Conservation (phyloP, 2,113 vertebrate genomes). For the Cepphus grylle region DNA sequence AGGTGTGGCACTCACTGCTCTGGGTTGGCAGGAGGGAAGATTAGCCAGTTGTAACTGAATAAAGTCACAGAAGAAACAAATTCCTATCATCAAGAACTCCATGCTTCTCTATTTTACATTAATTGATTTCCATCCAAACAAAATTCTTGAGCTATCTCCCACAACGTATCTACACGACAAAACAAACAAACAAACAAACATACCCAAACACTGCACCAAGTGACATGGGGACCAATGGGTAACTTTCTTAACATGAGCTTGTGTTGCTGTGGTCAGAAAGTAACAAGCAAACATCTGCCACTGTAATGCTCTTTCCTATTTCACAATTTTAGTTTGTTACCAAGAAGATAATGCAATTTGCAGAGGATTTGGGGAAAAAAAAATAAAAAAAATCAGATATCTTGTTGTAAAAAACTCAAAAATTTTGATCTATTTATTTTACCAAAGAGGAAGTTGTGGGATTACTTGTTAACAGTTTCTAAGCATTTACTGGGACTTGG, state of each 20-base stretch:
- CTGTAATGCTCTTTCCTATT: background rate
- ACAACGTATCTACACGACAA: background rate
- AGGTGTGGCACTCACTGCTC: background rate
- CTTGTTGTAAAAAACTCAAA: background rate
- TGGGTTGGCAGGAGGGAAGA: background rate
- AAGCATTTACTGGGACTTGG: background rate
- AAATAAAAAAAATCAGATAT: background rate
- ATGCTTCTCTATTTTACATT: background rate
- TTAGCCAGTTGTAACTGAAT: background rate
- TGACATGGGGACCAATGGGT: background rate
- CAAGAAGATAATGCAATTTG: background rate
- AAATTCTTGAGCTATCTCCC: background rate
- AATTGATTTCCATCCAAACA: background rate
- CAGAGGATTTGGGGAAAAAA: background rate
- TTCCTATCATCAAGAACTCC: fast-evolving
- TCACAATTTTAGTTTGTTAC: background rate
- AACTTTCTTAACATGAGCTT: background rate
- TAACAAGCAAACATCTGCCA: background rate
- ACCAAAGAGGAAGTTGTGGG: background rate
- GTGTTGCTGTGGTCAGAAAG: background rate
- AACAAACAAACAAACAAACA: background rate
- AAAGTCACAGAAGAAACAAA: background rate
- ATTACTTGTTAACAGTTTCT: background rate
- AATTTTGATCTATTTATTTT: fast-evolving
- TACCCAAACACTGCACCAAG: background rate